Evolutionary conservation across 2,888 invertebrate species (phyloP).

Genomic region (Drosophila pseudotakahashii): DNA sequence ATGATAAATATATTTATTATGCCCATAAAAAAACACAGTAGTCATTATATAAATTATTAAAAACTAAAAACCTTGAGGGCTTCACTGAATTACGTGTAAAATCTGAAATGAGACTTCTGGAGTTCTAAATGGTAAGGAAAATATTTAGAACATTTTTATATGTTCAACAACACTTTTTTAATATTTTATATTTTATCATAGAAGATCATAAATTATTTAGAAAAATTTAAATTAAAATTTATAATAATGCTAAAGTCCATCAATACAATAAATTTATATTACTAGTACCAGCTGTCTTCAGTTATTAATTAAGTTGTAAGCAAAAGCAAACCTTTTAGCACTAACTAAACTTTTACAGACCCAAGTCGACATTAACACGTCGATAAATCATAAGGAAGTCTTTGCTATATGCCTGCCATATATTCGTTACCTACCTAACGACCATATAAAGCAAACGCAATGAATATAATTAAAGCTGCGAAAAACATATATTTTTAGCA

Average conservation of each 20-base stretch:
- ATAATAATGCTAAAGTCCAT: no score
- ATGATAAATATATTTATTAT: constrained; percentile 10
- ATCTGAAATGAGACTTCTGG: not conserved
- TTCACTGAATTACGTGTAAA: constrained; percentile 2
- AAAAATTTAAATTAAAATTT: no score
- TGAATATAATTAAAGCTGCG: constrained; percentile 22
- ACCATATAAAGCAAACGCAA: not conserved
- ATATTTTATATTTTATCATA: no score
- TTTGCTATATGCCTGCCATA: not conserved
- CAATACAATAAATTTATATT: no score
- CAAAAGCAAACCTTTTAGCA: not conserved
- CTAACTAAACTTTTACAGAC: not conserved
- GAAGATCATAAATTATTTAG: no score
- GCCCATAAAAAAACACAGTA: constrained; percentile 9
- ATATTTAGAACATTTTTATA: no score
- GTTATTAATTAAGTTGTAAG: not conserved
- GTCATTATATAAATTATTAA: constrained; percentile 4
- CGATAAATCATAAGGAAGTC: constrained; percentile 2
- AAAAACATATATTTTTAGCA: constrained; percentile 8
- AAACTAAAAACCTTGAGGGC: constrained; percentile 9
- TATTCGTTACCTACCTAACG: constrained; percentile 6
- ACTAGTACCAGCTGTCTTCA: no score
- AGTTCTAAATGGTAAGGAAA: not conserved
- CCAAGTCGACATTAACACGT: not conserved
- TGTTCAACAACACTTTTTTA: no score